Evolutionary conservation across 2,888 invertebrate species (phyloP).

Genomic region (Hetaerina titia): DNA sequence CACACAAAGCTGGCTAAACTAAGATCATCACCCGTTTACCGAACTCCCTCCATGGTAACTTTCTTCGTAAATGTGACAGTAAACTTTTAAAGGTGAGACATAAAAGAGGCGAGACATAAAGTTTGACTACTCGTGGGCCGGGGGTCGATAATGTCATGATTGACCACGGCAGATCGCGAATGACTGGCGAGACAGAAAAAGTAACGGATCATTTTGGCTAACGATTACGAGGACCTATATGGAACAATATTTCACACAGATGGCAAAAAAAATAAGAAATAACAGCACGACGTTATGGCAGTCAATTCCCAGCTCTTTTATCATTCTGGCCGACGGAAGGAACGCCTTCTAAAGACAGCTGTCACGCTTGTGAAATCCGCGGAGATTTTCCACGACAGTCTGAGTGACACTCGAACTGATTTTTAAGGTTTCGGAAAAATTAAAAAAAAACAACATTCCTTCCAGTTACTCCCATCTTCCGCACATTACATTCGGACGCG

Average conservation of each 20-base stretch:
- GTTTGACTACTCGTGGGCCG: too few relatives aligned
- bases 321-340: background rate
- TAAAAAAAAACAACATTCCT: too few relatives aligned
- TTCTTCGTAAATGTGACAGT: too few relatives aligned
- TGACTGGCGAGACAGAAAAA: background rate
- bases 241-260: background rate
- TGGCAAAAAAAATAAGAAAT: background rate
- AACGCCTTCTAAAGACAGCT: background rate
- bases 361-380: background rate
- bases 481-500: too few relatives aligned
- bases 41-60: too few relatives aligned
- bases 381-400: background rate
- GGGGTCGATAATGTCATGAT: background rate
- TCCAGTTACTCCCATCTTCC: too few relatives aligned
- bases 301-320: background rate
- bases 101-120: too few relatives aligned
- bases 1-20: too few relatives aligned
- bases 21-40: too few relatives aligned
- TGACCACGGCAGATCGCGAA: background rate
- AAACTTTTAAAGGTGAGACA: too few relatives aligned
- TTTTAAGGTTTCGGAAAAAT: background rate
- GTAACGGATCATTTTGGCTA: background rate
- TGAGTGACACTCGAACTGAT: background rate
- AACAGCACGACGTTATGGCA: background rate
- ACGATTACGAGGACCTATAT: background rate